Base-by-base conservation (phyloP, 2,888 invertebrate genomes). In the Mesorhabditis belari region DNA sequence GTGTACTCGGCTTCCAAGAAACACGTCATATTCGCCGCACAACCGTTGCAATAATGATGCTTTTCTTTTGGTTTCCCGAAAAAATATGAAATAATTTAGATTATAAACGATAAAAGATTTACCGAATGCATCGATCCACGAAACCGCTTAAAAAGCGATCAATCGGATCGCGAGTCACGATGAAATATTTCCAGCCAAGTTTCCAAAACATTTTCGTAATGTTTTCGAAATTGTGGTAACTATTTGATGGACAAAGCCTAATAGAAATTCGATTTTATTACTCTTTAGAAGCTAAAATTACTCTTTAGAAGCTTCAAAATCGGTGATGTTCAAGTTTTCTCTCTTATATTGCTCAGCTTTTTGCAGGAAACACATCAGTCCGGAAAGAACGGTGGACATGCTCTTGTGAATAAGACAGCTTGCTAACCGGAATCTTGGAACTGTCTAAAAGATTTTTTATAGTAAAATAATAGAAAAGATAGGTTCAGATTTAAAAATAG, bases 71-170 rank as follows among this genome's bases (percentile, higher is more conserved):
- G 44, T 9, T n/a, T n/a, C 44, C 12, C 44, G 12, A 35, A 17
- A 35, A 35, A 35, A 9, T 17, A 9, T n/a, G n/a, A 17, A 17
- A n/a, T 17, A 1, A 17, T 35, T n/a, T 1, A 35, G 44, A 35
- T 35, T 35, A 24, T 54, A 23, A 54, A 54, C 23, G 24, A 24
- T 19, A 2, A 5, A 17, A 9, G 6, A 54, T 9, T 25, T 25
- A 54, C 55, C 55, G 23, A 9, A 54, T 54, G 23, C 55, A 54
- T 1, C 23, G 55, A 25, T 54, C 25, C 17, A 54, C 23, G 26
- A 23, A 54, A 17, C 55, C 55, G 19, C 55, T 54, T 17, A 54
- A 23, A 54, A 54, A 54, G 23, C 55, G 55, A 54, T 54, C 55
- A 12, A 54, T 23, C 6, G 55, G 55, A 23, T 54, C 24, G 23